These are phyloP conservation scores for Peromyscus melanophrys DNA, from an alignment of 2,797 vertebrate genomes.

Conservation along the genomic window DNA sequence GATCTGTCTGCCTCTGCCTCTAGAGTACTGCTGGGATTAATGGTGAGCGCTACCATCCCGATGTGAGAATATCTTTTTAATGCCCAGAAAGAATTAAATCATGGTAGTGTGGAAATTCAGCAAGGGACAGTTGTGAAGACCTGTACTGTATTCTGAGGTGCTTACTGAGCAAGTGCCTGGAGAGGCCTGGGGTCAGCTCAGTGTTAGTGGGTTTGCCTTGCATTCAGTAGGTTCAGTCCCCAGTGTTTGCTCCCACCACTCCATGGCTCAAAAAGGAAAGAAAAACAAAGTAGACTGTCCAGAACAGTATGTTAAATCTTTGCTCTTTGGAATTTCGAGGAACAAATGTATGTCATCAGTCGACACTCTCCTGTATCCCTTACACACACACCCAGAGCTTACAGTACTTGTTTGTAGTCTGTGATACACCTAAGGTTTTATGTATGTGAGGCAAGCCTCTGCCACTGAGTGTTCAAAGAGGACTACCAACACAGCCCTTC, in stretches of 20 bases:
- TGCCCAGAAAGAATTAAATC: constrained; percentile 2
- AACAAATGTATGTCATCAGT: neutral
- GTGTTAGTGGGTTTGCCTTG: neutral
- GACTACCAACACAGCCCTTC: neutral
- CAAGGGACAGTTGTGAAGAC: neutral
- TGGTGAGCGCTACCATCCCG: neutral
- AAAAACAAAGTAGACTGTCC: neutral
- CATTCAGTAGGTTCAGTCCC: neutral
- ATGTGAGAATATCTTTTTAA: neutral
- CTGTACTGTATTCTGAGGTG: neutral
- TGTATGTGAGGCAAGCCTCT: neutral
- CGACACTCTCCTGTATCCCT: neutral
- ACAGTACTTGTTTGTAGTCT: neutral
- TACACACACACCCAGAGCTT: neutral
- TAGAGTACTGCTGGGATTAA: neutral
- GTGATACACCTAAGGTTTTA: neutral
- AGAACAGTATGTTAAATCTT: neutral
- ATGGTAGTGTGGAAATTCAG: neutral
- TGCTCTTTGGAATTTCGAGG: neutral
- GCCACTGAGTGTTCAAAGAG: neutral
- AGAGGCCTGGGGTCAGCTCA: neutral
- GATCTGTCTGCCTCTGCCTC: neutral
- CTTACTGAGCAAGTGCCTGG: neutral
- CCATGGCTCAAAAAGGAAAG: neutral
- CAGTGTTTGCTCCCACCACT: too few relatives aligned